Percentiles rank a stretch among this genome's conserved stretches.
Evolutionary conservation across 1,140 invertebrate genomes (phyloP).

Genomic region (Megalopta genalis): DNA sequence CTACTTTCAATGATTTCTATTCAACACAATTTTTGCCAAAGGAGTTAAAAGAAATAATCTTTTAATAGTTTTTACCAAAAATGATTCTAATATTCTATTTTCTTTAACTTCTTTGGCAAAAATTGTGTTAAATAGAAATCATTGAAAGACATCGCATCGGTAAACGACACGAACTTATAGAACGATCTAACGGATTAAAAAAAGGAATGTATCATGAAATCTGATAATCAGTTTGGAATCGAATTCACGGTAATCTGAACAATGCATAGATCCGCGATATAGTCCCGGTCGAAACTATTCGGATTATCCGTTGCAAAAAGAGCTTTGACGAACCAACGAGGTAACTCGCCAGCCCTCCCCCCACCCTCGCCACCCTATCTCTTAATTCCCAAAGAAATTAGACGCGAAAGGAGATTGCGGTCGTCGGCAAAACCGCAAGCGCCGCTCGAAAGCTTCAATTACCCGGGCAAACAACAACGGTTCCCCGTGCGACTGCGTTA

Average conservation of each 20-base stretch:
- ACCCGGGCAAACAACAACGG: conserved; percentile 27
- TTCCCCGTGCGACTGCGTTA: conserved; percentile 18
- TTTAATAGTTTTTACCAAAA: no score
- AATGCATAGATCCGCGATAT: not conserved
- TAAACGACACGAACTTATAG: no score
- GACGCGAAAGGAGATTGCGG: conserved; percentile 16
- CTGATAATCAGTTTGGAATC: not conserved
- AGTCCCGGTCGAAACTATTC: not conserved
- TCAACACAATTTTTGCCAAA: no score
- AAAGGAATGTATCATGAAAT: no score
- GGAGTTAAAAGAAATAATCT: no score
- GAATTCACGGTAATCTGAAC: not conserved
- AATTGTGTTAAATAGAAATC: no score
- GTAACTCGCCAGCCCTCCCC: not conserved
- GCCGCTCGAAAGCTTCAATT: conserved; percentile 15
- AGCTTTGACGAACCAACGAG: not conserved
- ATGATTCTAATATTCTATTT: no score
- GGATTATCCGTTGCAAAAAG: not conserved
- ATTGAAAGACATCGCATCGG: no score
- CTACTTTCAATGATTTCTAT: no score
- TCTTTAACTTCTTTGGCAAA: no score
- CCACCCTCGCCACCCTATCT: no score
- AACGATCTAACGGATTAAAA: no score
- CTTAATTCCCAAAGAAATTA: conserved; percentile 3
- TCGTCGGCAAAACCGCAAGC: not conserved